Conservation (phyloP, 2,797 vertebrate species). For the Synanceia verrucosa region DNA sequence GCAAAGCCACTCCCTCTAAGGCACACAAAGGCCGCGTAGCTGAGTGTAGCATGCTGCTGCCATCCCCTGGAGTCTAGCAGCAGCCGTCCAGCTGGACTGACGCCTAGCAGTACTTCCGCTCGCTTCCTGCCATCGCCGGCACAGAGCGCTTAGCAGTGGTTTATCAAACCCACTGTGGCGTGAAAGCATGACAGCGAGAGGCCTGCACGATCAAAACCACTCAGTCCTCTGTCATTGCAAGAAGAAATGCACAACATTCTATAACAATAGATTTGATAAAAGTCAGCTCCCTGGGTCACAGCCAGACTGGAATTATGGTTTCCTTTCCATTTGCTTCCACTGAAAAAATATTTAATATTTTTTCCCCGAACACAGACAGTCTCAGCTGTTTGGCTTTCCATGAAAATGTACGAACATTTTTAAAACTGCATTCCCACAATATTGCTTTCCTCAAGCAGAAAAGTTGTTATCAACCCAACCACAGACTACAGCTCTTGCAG, state of each 20-base stretch:
- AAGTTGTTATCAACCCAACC: conserved; percentile 46
- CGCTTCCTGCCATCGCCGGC: conserved; percentile 53
- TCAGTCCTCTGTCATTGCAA: conserved; percentile 57
- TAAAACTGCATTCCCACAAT: not conserved
- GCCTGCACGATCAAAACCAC: conserved; percentile 71
- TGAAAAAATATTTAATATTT: conserved; percentile 14
- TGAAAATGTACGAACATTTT: not conserved
- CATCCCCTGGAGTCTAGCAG: conserved; percentile 57
- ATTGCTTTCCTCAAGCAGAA: conserved; percentile 24
- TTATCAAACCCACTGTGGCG: conserved; percentile 68
- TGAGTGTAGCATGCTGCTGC: conserved; percentile 59
- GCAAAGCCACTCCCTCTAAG: conserved; percentile 52
- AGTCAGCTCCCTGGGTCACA: conserved; percentile 66
- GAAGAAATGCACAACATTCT: conserved; percentile 58
- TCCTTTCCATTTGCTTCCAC: conserved; percentile 14
- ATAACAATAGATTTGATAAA: conserved; percentile 73
- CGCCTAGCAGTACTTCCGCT: conserved; percentile 63
- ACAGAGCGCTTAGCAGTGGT: conserved; percentile 65
- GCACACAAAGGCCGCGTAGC: conserved; percentile 53
- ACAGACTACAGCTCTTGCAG: conserved; percentile 38
- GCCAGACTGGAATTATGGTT: conserved; percentile 70
- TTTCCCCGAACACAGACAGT: conserved; percentile 20
- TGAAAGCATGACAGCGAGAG: conserved; percentile 64
- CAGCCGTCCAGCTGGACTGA: conserved; percentile 66
- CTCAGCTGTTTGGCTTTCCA: conserved; percentile 13